Evolutionary conservation across 1,140 invertebrate species (phyloP).

Genomic region (Drosophila setifemur): DNA sequence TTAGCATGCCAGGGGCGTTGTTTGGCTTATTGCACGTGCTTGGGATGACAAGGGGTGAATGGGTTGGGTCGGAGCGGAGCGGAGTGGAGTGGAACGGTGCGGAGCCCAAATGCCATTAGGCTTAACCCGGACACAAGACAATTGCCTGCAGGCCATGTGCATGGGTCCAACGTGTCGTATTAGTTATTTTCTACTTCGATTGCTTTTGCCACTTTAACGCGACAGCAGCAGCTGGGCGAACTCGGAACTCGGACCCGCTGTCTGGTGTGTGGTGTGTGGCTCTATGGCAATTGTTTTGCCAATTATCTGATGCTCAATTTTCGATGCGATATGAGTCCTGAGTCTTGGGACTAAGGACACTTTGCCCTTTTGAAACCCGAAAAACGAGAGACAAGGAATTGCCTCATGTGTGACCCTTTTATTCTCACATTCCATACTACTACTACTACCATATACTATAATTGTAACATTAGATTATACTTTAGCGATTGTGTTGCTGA

Average conservation of each 20-base stretch:
- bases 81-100: constrained; percentile 1
- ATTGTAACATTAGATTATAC: constrained; percentile 21
- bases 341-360: too few relatives aligned
- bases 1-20: constrained; percentile 78
- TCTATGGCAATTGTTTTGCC: constrained; percentile 63
- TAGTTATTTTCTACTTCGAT: constrained; percentile 81
- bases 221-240: constrained; percentile 54
- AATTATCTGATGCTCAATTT: constrained; percentile 74
- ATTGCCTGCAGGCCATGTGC: constrained; percentile 74
- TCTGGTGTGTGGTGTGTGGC: neutral
- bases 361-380: constrained; percentile 6
- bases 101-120: constrained; percentile 70
- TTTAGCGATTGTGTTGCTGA: constrained; percentile 6
- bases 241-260: neutral
- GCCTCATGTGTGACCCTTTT: neutral
- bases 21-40: constrained; percentile 80
- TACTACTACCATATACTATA: neutral
- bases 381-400: neutral
- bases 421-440: neutral
- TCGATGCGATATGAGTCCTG: constrained; percentile 64
- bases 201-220: constrained; percentile 79
- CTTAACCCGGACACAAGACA: constrained; percentile 72
- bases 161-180: constrained; percentile 76
- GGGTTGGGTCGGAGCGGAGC: neutral
- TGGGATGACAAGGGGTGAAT: constrained; percentile 27